These are phyloP conservation scores for Drosophila orena DNA, from an alignment of 1,140 invertebrate genomes.

Conservation along the genomic window DNA sequence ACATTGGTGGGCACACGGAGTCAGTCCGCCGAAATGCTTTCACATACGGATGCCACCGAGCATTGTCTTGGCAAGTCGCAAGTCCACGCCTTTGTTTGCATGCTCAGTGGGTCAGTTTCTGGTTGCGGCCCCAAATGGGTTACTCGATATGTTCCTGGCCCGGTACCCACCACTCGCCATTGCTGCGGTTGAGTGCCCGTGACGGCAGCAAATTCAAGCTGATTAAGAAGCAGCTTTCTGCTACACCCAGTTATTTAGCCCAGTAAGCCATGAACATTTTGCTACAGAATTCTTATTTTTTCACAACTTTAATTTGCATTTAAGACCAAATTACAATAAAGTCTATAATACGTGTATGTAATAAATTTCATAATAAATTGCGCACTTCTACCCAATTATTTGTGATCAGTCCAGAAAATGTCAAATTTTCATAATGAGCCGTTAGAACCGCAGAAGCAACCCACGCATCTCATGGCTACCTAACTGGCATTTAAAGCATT, in stretches of 20 bases:
- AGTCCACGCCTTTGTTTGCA: slow-evolving; percentile 72
- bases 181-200: slow-evolving; percentile 6
- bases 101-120: slow-evolving; percentile 73
- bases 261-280: slow-evolving; percentile 3
- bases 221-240: slow-evolving; percentile 12
- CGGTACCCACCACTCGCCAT: neutral
- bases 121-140: slow-evolving; percentile 43
- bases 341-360: too few relatives aligned
- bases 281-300: neutral
- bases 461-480: slow-evolving; percentile 17
- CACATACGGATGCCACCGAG: slow-evolving; percentile 17
- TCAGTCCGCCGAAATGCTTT: slow-evolving; percentile 12
- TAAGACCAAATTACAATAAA: too few relatives aligned
- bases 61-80: slow-evolving; percentile 65
- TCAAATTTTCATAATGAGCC: neutral
- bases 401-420: neutral
- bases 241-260: neutral
- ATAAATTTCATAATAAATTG: too few relatives aligned
- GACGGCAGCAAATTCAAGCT: slow-evolving; percentile 31
- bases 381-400: neutral
- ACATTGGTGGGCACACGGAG: slow-evolving; percentile 21
- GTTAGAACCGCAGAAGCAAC: slow-evolving; percentile 3
- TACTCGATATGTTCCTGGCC: slow-evolving; percentile 35
- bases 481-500: slow-evolving; percentile 60
- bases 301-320: too few relatives aligned